Evolutionary conservation across 2,797 vertebrate genomes (phyloP).

Genomic region (Platyrinchus mystaceus): DNA sequence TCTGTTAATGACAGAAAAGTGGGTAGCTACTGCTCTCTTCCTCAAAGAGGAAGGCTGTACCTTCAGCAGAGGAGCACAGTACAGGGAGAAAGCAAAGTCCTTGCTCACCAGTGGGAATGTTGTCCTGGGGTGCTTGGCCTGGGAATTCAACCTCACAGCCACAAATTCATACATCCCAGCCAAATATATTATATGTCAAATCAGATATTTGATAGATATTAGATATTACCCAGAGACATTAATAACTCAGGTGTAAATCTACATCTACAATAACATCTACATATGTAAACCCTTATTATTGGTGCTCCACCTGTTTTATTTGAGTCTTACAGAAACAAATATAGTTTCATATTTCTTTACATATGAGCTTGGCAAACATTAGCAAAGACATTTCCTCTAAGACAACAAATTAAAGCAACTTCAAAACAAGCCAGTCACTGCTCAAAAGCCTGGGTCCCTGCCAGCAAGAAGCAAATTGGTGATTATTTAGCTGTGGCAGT

Average conservation of each 20-base stretch:
- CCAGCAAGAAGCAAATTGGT: constrained; percentile 3
- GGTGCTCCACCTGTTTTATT: background rate
- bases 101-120: background rate
- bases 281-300: background rate
- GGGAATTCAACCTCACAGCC: background rate
- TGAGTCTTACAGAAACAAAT: background rate
- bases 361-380: background rate
- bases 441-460: background rate
- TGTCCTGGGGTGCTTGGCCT: background rate
- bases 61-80: rapidly evolving
- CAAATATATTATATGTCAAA: background rate
- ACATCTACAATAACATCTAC: background rate
- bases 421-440: constrained; percentile 31
- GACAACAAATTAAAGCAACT: constrained; percentile 24
- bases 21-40: background rate
- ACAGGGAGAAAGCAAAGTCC: background rate
- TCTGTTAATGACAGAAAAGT: background rate
- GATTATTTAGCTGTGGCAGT: background rate
- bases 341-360: background rate
- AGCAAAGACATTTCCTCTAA: constrained; percentile 2
- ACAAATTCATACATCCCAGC: background rate
- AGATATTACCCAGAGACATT: background rate
- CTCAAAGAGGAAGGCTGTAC: background rate
- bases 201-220: background rate
- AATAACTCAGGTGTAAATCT: background rate